Evolutionary conservation across 2,113 vertebrate genomes (phyloP).

Genomic region (Tychaedon coryphoeus): DNA sequence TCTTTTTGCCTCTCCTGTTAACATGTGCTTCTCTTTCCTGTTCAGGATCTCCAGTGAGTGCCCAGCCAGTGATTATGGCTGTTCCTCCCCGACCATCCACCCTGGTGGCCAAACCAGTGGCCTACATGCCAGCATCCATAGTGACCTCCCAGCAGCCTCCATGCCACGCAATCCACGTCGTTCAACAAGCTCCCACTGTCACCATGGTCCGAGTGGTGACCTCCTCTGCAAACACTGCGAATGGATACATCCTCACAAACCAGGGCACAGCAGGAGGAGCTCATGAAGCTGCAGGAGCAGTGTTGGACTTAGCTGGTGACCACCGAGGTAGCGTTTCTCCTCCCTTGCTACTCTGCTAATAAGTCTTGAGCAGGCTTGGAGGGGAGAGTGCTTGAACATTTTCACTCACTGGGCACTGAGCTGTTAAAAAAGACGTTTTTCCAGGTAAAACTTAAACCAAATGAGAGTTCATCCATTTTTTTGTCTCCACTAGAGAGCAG

Average conservation of each 20-base stretch:
- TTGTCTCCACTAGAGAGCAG: background rate
- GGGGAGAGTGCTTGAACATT: background rate
- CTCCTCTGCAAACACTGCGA: slow-evolving; percentile 81
- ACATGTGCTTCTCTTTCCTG: background rate
- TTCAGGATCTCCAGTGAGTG: slow-evolving; percentile 90
- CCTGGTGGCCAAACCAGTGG: slow-evolving; percentile 83
- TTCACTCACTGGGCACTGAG: background rate
- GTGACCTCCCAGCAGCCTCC: slow-evolving; percentile 80
- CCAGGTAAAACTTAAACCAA: background rate
- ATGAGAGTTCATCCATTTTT: background rate
- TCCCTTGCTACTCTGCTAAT: background rate
- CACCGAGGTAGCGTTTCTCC: slow-evolving; percentile 67
- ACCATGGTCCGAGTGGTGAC: slow-evolving; percentile 94
- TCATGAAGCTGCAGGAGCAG: slow-evolving; percentile 72
- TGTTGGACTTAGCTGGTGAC: slow-evolving; percentile 73
- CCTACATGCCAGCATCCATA: slow-evolving; percentile 87
- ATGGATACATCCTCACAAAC: slow-evolving; percentile 88
- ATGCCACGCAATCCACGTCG: slow-evolving; percentile 86
- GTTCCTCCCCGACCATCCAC: slow-evolving; percentile 83
- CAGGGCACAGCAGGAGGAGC: slow-evolving; percentile 63
- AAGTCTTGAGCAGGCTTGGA: background rate
- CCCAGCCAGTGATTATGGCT: slow-evolving; percentile 93
- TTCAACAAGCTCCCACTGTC: slow-evolving; percentile 88
- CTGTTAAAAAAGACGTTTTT: background rate
- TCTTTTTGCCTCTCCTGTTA: background rate